These are phyloP conservation scores for Rhagoletis pomonella DNA, from an alignment of 1,140 invertebrate genomes.

Conservation along the genomic window DNA sequence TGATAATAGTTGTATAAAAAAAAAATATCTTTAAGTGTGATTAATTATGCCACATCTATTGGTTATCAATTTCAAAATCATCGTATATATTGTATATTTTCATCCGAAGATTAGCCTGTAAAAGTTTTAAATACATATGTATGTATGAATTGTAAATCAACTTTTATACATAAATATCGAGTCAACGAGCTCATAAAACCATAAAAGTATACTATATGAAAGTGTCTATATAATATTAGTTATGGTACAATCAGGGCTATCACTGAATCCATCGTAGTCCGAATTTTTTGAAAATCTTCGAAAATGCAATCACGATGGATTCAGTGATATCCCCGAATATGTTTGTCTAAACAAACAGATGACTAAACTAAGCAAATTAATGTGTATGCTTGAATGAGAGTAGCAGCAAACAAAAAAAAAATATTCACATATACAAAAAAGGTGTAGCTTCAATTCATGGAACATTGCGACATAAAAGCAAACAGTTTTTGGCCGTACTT, in stretches of 20 bases:
- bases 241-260: neutral
- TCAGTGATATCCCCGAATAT: no score
- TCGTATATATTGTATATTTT: neutral
- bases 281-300: no score
- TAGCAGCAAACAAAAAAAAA: no score
- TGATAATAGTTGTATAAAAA: constrained; percentile 5
- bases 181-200: neutral
- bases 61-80: neutral
- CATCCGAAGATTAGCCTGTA: neutral
- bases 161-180: constrained; percentile 35
- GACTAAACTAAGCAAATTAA: no score
- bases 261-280: no score
- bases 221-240: neutral
- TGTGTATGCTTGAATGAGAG: no score
- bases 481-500: no score
- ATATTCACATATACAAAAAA: no score
- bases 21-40: neutral
- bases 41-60: neutral
- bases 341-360: neutral
- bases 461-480: no score
- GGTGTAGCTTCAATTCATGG: no score
- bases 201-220: neutral
- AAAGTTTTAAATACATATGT: constrained; percentile 44
- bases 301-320: no score
- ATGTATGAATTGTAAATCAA: constrained; percentile 40